Conservation (phyloP, 2,888 invertebrate species). For the Drosophila robusta region DNA sequence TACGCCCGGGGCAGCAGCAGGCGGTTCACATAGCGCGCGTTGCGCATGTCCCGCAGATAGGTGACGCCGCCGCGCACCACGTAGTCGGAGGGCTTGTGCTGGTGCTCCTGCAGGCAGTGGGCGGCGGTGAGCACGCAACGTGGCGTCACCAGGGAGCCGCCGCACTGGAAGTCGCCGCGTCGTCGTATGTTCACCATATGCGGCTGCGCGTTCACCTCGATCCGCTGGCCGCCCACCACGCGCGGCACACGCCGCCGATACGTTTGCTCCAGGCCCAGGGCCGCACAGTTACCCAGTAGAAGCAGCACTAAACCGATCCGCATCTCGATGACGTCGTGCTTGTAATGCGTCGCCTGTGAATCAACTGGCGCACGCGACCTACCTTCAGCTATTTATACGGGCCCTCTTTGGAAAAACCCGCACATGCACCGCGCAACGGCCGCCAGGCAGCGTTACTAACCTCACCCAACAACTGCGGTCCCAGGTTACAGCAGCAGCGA, state of each 20-base stretch:
- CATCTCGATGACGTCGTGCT: constrained; percentile 25
- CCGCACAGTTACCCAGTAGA: constrained; percentile 7
- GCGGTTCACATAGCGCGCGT: constrained; percentile 55
- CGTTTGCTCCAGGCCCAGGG: neutral
- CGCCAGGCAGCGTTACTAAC: constrained; percentile 46
- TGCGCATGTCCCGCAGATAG: constrained; percentile 61
- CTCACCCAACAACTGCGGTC: constrained; percentile 45
- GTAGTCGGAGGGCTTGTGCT: constrained; percentile 51
- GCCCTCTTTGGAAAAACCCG: neutral
- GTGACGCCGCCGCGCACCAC: constrained; percentile 75
- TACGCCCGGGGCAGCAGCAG: constrained; percentile 62
- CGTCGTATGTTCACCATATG: constrained; percentile 76
- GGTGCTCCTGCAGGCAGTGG: constrained; percentile 68
- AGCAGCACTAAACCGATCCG: constrained; percentile 16
- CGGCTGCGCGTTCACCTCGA: constrained; percentile 61
- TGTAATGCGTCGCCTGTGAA: constrained; percentile 2
- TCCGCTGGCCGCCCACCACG: constrained; percentile 77
- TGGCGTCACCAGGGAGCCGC: constrained; percentile 77
- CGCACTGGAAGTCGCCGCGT: constrained; percentile 75
- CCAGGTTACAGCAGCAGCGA: constrained; percentile 18
- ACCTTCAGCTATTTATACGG: constrained; percentile 45
- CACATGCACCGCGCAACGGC: constrained; percentile 2
- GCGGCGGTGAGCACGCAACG: constrained; percentile 81
- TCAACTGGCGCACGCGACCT: constrained; percentile 29
- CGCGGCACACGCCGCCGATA: constrained; percentile 55